A percentile compares a stretch with the other conserved stretches of the same genome.
Evolutionary conservation across 2,888 invertebrate species (phyloP).

Genomic region (Andrena hattorfiana): DNA sequence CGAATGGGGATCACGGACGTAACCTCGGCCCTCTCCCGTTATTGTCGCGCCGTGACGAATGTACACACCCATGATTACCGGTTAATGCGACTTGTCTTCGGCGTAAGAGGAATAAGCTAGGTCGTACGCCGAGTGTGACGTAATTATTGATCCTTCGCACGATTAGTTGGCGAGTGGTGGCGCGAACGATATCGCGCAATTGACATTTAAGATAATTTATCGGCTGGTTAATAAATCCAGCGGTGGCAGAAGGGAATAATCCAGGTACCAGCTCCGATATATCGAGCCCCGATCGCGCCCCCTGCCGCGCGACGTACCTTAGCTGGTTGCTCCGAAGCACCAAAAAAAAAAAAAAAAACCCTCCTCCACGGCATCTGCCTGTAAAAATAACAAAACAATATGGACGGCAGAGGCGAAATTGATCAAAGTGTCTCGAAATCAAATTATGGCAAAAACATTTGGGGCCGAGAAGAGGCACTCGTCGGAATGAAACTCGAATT

Average conservation of each 20-base stretch:
- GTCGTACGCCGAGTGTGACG: constrained; percentile 49
- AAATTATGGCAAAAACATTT: background rate
- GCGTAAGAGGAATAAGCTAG: constrained; percentile 34
- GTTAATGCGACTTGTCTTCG: constrained; percentile 46
- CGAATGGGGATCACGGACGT: constrained; percentile 12
- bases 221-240: constrained; percentile 56
- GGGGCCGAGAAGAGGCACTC: background rate
- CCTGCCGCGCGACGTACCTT: background rate
- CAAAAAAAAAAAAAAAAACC: background rate
- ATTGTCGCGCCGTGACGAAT: constrained; percentile 42
- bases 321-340: background rate
- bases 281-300: background rate
- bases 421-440: background rate
- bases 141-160: constrained; percentile 60
- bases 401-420: constrained; percentile 1
- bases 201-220: constrained; percentile 70
- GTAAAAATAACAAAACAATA: background rate
- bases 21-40: constrained; percentile 29
- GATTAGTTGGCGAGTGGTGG: constrained; percentile 46
- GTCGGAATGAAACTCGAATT: background rate
- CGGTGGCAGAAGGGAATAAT: constrained; percentile 38
- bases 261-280: constrained; percentile 24
- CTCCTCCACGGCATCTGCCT: background rate
- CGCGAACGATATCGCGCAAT: constrained; percentile 51
- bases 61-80: constrained; percentile 56